Percentiles rank a stretch among this genome's conserved stretches.
Conservation (phyloP, 2,113 vertebrate species). For the Ochotona curzoniae region DNA sequence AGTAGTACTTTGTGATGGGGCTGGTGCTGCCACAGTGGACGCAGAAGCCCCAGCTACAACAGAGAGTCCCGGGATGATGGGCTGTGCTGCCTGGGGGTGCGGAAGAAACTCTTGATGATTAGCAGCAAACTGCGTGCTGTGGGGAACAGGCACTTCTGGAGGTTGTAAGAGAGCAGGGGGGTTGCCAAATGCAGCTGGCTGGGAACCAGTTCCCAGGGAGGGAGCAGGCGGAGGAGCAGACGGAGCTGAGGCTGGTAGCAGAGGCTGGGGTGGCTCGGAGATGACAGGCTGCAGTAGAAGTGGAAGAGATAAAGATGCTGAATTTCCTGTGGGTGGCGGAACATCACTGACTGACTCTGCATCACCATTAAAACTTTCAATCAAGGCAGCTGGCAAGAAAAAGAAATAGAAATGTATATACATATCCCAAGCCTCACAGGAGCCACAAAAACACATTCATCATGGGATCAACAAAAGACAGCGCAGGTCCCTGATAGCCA, state of each 20-base stretch:
- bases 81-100: constrained; percentile 83
- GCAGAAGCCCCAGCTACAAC: constrained; percentile 85
- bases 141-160: constrained; percentile 91
- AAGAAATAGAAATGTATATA: constrained; percentile 65
- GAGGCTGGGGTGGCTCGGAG: constrained; percentile 86
- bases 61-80: constrained; percentile 85
- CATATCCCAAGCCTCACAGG: not conserved
- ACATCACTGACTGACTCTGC: constrained; percentile 83
- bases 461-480: not conserved
- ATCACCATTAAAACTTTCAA: constrained; percentile 90
- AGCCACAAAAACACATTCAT: constrained; percentile 44
- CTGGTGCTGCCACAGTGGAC: constrained; percentile 69
- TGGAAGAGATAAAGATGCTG: constrained; percentile 88
- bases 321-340: constrained; percentile 84
- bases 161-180: constrained; percentile 88
- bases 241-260: constrained; percentile 83
- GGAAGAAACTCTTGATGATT: constrained; percentile 90
- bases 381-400: constrained; percentile 88
- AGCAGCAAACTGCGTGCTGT: constrained; percentile 90
- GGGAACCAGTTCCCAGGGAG: constrained; percentile 84
- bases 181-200: constrained; percentile 87
- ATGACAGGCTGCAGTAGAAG: constrained; percentile 88
- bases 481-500: not conserved
- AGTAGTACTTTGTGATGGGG: constrained; percentile 79
- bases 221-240: constrained; percentile 81